A percentile compares a stretch with the other conserved stretches of the same genome.
Conservation (phyloP, 2,113 vertebrate genomes). For the Entelurus aequoreus region DNA sequence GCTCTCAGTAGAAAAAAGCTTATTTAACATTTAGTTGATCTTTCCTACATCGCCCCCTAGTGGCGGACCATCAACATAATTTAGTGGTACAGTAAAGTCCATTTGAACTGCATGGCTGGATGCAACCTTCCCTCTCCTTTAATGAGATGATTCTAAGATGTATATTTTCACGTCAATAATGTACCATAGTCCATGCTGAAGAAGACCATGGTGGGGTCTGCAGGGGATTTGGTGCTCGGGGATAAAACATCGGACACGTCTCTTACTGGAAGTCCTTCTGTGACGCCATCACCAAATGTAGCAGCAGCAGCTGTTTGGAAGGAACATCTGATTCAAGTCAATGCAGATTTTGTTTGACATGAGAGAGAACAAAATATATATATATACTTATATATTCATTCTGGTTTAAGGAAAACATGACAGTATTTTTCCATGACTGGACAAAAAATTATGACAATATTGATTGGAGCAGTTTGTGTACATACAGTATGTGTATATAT, state of each 20-base stretch:
- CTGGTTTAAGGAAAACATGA: background rate
- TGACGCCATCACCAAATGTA: slow-evolving; percentile 1
- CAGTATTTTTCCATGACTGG: background rate
- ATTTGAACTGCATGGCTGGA: background rate
- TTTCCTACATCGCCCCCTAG: slow-evolving; percentile 46
- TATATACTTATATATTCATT: too few species aligned
- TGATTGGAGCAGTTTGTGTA: too few species aligned
- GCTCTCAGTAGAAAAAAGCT: too few species aligned
- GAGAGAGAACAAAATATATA: background rate
- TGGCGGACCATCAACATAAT: slow-evolving; percentile 27
- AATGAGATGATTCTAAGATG: background rate
- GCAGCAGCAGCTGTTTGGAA: slow-evolving; percentile 28
- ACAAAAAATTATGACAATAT: background rate
- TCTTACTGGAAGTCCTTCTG: slow-evolving; percentile 16
- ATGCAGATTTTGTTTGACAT: background rate
- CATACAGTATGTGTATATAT: too few species aligned
- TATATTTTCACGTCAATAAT: slow-evolving; percentile 1
- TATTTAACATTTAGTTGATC: background rate
- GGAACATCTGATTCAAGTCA: background rate
- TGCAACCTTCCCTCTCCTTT: background rate
- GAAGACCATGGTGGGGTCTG: slow-evolving; percentile 50
- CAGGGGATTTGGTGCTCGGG: slow-evolving; percentile 35
- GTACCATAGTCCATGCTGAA: slow-evolving; percentile 68
- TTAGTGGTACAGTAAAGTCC: background rate
- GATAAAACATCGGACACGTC: slow-evolving; percentile 9